phyloP scores from a whole-genome alignment of 2,797 vertebrate species.

The Gadopsis bispinosus region DNA sequence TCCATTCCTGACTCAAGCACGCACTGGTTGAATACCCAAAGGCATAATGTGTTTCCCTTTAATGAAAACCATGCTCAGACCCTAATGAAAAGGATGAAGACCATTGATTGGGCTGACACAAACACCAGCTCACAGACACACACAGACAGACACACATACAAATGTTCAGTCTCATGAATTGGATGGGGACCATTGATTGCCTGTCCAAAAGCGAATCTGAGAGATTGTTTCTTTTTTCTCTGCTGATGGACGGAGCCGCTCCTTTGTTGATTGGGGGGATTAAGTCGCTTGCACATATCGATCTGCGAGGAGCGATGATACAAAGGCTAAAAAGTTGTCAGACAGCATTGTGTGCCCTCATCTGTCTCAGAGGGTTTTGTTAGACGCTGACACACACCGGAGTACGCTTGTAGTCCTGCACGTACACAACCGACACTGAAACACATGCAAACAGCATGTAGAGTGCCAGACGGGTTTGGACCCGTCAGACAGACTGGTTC shows the following conservation, averaged over 20 bases:
- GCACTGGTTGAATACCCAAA: conserved; percentile 67
- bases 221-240: conserved; percentile 67
- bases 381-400: conserved; percentile 40
- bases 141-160: conserved; percentile 53
- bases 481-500: conserved; percentile 73
- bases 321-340: conserved; percentile 34
- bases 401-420: conserved; percentile 36
- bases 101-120: conserved; percentile 77
- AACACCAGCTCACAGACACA: conserved; percentile 47
- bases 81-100: conserved; percentile 80
- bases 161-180: conserved; percentile 68
- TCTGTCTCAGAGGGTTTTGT: conserved; percentile 32
- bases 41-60: conserved; percentile 74
- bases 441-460: conserved; percentile 54
- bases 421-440: conserved; percentile 32
- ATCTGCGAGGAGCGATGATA: conserved; percentile 52
- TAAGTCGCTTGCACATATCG: conserved; percentile 64
- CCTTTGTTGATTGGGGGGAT: conserved; percentile 66
- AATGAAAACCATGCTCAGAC: conserved; percentile 78
- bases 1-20: conserved; percentile 69
- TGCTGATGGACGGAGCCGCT: conserved; percentile 53
- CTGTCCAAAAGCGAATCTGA: conserved; percentile 48
- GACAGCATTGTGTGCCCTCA: conserved; percentile 30
- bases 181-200: conserved; percentile 76
- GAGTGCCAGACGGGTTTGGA: conserved; percentile 66